A percentile compares a stretch with the other conserved stretches of the same genome.
Conservation (phyloP, 2,797 vertebrate genomes). For the Paramormyrops hopkinsi region DNA sequence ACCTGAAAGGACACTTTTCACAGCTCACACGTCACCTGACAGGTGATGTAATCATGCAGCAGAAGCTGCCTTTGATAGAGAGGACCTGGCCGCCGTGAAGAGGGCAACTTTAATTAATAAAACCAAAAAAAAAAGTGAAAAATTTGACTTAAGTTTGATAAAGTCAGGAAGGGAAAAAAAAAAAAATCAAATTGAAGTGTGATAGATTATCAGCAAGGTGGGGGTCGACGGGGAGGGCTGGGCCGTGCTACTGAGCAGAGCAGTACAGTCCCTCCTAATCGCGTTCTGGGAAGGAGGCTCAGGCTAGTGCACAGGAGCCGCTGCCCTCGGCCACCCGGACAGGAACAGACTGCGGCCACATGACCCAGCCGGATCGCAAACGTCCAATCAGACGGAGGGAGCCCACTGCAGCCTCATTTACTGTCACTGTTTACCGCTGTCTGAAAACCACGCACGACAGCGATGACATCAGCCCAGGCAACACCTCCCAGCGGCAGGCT, state of each 20-base stretch:
- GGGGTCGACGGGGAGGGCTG: background rate
- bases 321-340: background rate
- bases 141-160: background rate
- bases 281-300: background rate
- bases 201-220: background rate
- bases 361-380: background rate
- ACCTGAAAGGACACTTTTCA: background rate
- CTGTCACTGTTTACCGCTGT: background rate
- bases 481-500: background rate
- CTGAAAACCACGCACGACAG: background rate
- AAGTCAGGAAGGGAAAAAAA: background rate
- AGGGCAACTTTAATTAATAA: background rate
- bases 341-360: background rate
- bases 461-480: background rate
- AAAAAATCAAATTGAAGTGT: background rate
- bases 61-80: background rate
- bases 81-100: background rate
- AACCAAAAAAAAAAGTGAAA: background rate
- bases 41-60: background rate
- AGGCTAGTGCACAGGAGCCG: background rate
- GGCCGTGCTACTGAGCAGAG: background rate
- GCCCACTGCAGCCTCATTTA: background rate
- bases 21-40: background rate
- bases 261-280: background rate
- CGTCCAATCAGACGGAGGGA: background rate